Conservation (phyloP, 2,888 invertebrate species). For the Noctua fimbriata region DNA sequence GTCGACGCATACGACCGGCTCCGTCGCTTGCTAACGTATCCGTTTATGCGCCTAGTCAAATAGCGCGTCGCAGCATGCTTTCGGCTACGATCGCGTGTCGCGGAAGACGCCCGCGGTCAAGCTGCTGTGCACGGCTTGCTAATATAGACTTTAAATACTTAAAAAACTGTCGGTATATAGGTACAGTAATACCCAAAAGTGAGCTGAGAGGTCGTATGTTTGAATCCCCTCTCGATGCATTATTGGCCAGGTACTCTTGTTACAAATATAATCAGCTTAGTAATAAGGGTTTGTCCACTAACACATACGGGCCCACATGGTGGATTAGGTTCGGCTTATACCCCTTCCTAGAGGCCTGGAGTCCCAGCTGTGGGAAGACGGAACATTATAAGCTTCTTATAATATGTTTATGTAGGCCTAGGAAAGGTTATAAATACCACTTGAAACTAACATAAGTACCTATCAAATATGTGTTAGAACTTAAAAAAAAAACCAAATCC, state of each 20-base stretch:
- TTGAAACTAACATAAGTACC: neutral
- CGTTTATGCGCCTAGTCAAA: too few relatives aligned
- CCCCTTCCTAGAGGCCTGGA: neutral
- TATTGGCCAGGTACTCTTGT: neutral
- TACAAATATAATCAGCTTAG: constrained; percentile 3
- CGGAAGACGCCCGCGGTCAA: too few relatives aligned
- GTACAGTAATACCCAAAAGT: neutral
- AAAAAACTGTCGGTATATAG: neutral
- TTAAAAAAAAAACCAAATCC: neutral
- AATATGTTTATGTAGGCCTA: neutral
- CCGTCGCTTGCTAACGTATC: too few relatives aligned
- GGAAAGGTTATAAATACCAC: neutral
- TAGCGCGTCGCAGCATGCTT: too few relatives aligned
- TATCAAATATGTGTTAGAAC: neutral
- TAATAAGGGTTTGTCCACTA: constrained; percentile 4
- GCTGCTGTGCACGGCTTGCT: too few relatives aligned
- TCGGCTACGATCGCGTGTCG: too few relatives aligned
- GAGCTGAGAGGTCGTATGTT: neutral
- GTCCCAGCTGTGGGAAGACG: neutral
- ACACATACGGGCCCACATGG: neutral
- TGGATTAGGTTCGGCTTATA: neutral
- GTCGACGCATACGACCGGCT: too few relatives aligned
- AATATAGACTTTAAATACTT: too few relatives aligned
- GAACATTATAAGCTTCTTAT: neutral
- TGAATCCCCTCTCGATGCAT: neutral